phyloP scores from a whole-genome alignment of 2,113 vertebrate species.

The Typhlomys cinereus region DNA sequence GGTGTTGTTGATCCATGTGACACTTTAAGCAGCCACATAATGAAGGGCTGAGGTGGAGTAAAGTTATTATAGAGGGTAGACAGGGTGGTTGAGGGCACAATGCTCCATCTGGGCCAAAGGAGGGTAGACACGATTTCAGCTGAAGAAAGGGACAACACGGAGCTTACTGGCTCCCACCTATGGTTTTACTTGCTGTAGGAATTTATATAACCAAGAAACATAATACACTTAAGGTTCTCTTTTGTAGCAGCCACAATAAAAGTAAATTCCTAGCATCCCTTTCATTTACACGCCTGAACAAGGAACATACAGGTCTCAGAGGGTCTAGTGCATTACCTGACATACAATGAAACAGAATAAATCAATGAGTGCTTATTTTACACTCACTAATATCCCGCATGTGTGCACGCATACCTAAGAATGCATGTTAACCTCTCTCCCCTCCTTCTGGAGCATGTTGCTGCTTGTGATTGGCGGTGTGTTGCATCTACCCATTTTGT shows the following conservation, averaged over 20 bases:
- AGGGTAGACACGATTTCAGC: not conserved
- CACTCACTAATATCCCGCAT: not conserved
- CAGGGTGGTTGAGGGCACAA: not conserved
- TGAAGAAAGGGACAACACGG: not conserved
- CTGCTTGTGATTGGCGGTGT: not conserved
- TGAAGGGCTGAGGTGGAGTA: not conserved
- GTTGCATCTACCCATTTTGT: not conserved
- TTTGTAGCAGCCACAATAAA: not conserved
- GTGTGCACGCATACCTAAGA: not conserved
- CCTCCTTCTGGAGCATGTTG: not conserved
- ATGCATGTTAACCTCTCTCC: not conserved
- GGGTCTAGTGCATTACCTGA: not conserved
- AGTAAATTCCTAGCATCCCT: not conserved
- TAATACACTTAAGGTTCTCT: slow-evolving; percentile 2
- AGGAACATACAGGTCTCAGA: not conserved
- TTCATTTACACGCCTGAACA: not conserved
- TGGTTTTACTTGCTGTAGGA: not conserved
- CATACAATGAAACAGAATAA: not conserved
- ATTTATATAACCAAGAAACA: slow-evolving; percentile 18
- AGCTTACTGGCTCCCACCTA: not conserved
- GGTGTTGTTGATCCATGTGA: not conserved
- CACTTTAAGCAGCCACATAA: not conserved
- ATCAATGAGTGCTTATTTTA: not conserved
- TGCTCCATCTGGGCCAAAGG: not conserved
- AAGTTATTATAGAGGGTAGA: fast-evolving